Base-by-base conservation (phyloP, 2,888 invertebrate species). In the Eristalis intricaria region DNA sequence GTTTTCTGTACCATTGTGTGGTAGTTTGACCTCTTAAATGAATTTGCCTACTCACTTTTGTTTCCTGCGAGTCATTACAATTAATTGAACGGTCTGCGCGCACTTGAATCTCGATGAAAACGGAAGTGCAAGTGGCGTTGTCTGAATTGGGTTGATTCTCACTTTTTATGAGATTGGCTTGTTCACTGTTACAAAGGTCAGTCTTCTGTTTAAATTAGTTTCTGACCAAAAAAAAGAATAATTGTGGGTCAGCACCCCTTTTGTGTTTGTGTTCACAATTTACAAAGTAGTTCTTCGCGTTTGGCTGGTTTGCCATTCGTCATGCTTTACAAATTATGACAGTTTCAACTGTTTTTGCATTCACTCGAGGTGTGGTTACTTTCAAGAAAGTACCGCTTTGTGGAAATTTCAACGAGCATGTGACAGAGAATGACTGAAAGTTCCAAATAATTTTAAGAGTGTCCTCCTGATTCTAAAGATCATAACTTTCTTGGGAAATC, bases 131-230 rank as follows among this genome's bases (percentile, higher is more conserved):
- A 71, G 70, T 50, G 74, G 64, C 58, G 69, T 63, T 66, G 58
- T 63, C 66, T 77, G 56, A 82, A 61, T 83, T 83, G 77, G 61
- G 77, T 68, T 73, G 60, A 71, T 69, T 58, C 69, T 76, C 70
- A 58, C 65, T 22, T 64, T 68, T 70, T 75, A 81, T 81, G 43
- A 15, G 43, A n/a, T 15, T 43, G 15, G 26, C 32, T 58, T 32
- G 61, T 38, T 80, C 66, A 66, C 32, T 32, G 32, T 32, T 32
- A 68, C 63, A 63, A 64, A 65, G 58, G 63, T 61, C 32, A 40
- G 58, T 68, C 64, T 76, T 73, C 77, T 66, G 82, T 83, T 83
- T 71, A 50, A 19, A 50, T 50, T 50, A 50, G 19, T 19, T 50
- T 50, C 8, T 50, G 19, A 2, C 19, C 50, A 8, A n/a, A 50